Conservation (phyloP, 2,113 vertebrate genomes). For the Phrynocephalus versicolor region DNA sequence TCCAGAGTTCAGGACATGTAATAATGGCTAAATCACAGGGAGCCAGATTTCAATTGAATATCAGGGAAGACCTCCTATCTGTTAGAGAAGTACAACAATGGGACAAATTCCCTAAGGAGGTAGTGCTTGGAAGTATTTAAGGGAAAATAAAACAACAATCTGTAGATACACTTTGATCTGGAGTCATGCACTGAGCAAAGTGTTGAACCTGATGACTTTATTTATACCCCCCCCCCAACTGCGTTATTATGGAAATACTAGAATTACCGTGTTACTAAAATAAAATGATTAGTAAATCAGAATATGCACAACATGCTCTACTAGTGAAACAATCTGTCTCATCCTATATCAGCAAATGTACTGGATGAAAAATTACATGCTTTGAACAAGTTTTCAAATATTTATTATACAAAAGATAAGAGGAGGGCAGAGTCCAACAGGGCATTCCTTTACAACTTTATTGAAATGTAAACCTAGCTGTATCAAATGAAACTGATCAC, state of each 20-base stretch:
- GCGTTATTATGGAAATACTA: background rate
- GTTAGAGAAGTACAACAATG: too few relatives aligned
- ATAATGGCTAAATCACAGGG: too few relatives aligned
- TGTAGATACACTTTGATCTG: too few relatives aligned
- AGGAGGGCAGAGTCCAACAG: background rate
- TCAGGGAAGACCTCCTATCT: too few relatives aligned
- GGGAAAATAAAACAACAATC: too few relatives aligned
- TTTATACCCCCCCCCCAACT: too few relatives aligned
- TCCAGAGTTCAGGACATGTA: too few relatives aligned
- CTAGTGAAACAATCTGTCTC: background rate
- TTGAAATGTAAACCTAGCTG: too few relatives aligned
- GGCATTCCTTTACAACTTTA: background rate
- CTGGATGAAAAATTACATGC: background rate
- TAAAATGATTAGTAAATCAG: background rate
- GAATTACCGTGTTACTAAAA: background rate
- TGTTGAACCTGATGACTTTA: too few relatives aligned
- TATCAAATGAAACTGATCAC: background rate
- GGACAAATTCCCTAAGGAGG: too few relatives aligned
- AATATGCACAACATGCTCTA: background rate
- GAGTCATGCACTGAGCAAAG: background rate
- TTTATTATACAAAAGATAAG: background rate
- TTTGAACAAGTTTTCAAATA: background rate
- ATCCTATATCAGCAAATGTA: background rate
- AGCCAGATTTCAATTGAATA: too few relatives aligned
- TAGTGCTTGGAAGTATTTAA: too few relatives aligned